phyloP scores from a whole-genome alignment of 2,888 invertebrate species.

The Amiota mariae region DNA sequence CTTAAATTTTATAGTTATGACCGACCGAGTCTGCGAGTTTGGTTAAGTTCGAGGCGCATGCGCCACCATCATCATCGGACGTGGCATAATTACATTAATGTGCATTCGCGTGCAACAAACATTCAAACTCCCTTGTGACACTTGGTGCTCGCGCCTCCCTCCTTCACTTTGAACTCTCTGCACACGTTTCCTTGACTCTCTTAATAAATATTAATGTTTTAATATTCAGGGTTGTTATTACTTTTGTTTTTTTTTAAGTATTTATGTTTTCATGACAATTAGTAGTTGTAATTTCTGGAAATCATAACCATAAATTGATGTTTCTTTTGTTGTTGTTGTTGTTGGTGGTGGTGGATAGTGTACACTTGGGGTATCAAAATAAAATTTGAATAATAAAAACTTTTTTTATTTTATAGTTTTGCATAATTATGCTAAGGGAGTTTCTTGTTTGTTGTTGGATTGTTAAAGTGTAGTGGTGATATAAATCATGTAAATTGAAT shows the following conservation, averaged over 20 bases:
- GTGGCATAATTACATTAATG: slow-evolving; percentile 62
- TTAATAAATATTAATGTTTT: slow-evolving; percentile 28
- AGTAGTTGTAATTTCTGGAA: slow-evolving; percentile 63
- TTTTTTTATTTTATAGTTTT: too few relatives aligned
- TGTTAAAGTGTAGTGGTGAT: too few relatives aligned
- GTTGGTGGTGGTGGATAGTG: too few relatives aligned
- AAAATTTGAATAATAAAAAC: too few relatives aligned
- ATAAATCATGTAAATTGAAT: too few relatives aligned
- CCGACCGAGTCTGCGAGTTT: background rate
- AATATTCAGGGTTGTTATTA: background rate
- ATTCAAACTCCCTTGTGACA: background rate
- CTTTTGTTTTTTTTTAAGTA: too few relatives aligned
- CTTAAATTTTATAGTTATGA: too few relatives aligned
- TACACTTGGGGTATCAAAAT: too few relatives aligned
- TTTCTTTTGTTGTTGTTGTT: background rate
- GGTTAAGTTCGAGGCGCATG: slow-evolving; percentile 12
- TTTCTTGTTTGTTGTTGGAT: too few relatives aligned
- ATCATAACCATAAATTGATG: slow-evolving; percentile 56
- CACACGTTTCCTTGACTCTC: slow-evolving; percentile 57
- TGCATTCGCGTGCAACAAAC: slow-evolving; percentile 31
- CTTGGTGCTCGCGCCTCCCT: background rate
- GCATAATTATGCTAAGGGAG: too few relatives aligned
- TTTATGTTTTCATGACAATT: slow-evolving; percentile 55
- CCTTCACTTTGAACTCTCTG: slow-evolving; percentile 34
- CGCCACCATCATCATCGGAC: slow-evolving; percentile 44